Base-by-base conservation (phyloP, 2,888 invertebrate genomes). In the Augiades crinisus region DNA sequence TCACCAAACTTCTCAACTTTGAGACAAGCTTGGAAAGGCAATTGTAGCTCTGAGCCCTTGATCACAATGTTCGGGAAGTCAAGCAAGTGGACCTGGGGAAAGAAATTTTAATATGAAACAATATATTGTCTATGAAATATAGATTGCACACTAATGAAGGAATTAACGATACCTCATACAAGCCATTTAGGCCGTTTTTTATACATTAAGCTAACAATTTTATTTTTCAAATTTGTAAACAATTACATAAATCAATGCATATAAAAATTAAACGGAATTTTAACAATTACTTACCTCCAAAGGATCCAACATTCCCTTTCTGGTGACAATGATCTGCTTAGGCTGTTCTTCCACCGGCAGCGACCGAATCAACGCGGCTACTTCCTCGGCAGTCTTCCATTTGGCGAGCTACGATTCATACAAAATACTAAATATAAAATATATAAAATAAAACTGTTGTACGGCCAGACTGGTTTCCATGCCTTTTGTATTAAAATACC, bases 371-470 rank as follows among this genome's bases (percentile, higher is more conserved):
- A 99, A 89, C 22, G 99, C 99, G 0, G 99, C 99, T 10, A 99
- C 99, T 95, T 99, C 99, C 91, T 99, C 99, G 44, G 99, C 99
- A 0, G 99, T 99, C 88, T 99, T 99, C 99, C 99, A 99, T 87
- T 99, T 99, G 6, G 99, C 99, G 83, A 99, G 91, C 92, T 95
- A 75, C 41, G 19, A 43, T 10, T 67, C 13, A 14, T 21, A 44
- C 8, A 22, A 14, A 33, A 12, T 2, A 3, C 21, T 10, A 33
- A 5, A 22, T 6, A 22, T 6, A 6, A 5, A 6, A 5, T 6
- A 6, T 22, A 22, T n/a, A n/a, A n/a, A n/a, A n/a, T n/a, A n/a
- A n/a, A n/a, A n/a, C n/a, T n/a, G n/a, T n/a, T n/a, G n/a, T n/a
- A n/a, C n/a, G n/a, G n/a, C n/a, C n/a, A n/a, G n/a, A n/a, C n/a